A percentile compares a stretch with the other conserved stretches of the same genome.
Conservation (phyloP, 1,140 invertebrate species). For the Micrasema minimum region DNA sequence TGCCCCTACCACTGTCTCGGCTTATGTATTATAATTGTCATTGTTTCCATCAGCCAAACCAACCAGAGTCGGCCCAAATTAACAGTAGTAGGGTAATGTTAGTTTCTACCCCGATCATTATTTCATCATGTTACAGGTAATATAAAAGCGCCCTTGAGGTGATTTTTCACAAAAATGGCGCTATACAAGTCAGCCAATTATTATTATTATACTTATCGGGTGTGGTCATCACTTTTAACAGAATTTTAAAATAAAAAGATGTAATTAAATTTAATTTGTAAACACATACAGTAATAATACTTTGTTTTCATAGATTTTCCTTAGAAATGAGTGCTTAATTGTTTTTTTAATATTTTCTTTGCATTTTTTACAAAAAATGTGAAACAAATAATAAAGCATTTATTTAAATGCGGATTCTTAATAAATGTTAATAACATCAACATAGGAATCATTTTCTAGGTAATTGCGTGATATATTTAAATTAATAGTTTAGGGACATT, state of each 20-base stretch:
- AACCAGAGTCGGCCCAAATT: no score
- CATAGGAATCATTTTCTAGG: not conserved
- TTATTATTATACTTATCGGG: no score
- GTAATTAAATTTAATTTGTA: constrained; percentile 17
- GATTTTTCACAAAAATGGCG: no score
- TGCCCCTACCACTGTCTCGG: no score
- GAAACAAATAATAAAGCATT: constrained; percentile 15
- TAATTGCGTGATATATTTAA: constrained; percentile 8
- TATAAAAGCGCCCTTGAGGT: no score
- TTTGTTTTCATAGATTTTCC: constrained; percentile 14
- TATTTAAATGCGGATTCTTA: constrained; percentile 7
- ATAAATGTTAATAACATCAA: constrained; percentile 16
- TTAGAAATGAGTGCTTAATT: not conserved
- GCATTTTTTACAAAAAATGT: constrained; percentile 21
- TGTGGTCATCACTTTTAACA: not conserved
- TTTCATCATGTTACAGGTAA: no score
- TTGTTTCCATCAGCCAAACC: no score
- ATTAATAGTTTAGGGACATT: constrained; percentile 23
- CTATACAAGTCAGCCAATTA: no score
- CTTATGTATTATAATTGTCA: no score
- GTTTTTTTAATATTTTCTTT: constrained; percentile 11
- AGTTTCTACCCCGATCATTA: no score
- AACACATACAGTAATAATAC: constrained; percentile 16
- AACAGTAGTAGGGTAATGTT: no score
- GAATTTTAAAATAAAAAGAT: not conserved